Evolutionary conservation across 2,113 vertebrate species (phyloP), one percentile per base, ranked within the genome.

Genomic region (Anser brachyrhynchus): DNA sequence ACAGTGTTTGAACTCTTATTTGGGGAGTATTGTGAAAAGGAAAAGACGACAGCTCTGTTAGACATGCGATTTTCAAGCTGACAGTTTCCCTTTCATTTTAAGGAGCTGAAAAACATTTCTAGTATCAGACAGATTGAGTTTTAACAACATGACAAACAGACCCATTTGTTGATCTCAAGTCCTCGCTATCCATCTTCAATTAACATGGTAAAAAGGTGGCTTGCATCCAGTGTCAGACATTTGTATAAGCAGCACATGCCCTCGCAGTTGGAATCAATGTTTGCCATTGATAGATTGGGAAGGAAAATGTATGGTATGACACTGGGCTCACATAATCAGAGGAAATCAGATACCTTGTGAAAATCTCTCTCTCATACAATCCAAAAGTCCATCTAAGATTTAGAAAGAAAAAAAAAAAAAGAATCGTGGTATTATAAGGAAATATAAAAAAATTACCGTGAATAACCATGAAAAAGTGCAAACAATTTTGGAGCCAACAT

Each of bases 61-160:
- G 81, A 92, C 58, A 65, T 89, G 93, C 84, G 87, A 95, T 96
- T 93, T 91, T 96, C 92, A 93, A 85, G 52, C 78, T 97, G 95
- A 96, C 93, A 95, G 95, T 89, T 96, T 97, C 61, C 73, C 58
- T 97, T 96, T 96, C 89, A 95, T 94, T 87, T 89, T 78, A 82
- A 78, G 91, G 93, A 95, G 26, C 44, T 95, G 78, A 96, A 92
- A 84, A 96, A 92, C 78, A 94, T 95, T 96, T 92, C 92, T 62
- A 90, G 51, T 77, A 31, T 95, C 74, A 96, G 65, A 91, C 87
- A 96, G 86, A 96, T 89, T 94, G 92, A 97, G 89, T 93, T 96
- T 91, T 96, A 97, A 92, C 87, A 87, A 97, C 72, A 87, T 93
- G 80, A 96, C 81, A 97, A 97, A 96, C 91, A 90, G 92, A 90